Percentiles rank a stretch among this genome's conserved stretches.
Conservation (phyloP, 2,888 invertebrate genomes). For the Trissolcus japonicus region DNA sequence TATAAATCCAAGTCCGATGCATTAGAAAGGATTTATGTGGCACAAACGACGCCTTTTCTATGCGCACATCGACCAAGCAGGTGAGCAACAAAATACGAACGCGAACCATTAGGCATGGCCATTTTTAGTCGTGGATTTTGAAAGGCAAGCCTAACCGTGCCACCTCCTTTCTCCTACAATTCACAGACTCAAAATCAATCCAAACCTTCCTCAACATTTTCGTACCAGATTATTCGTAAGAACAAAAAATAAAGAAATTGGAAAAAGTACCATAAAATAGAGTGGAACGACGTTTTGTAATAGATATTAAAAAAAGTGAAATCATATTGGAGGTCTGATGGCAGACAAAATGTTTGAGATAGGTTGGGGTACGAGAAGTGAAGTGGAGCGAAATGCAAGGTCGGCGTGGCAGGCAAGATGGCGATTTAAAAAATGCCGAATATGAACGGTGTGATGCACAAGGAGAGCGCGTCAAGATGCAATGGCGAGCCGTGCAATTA, state of each 20-base stretch:
- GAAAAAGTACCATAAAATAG: too few species aligned
- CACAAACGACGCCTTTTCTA: conserved; percentile 57
- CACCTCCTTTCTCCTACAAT: background rate
- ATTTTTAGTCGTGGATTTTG: conserved; percentile 58
- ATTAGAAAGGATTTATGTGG: conserved; percentile 57
- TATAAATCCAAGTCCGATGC: conserved; percentile 50
- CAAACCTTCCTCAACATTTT: conserved; percentile 2
- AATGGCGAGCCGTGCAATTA: conserved; percentile 48
- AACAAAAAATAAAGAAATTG: too few species aligned
- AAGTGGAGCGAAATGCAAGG: conserved; percentile 24
- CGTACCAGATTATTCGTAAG: too few species aligned
- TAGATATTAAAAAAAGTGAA: background rate
- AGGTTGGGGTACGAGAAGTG: conserved; percentile 11
- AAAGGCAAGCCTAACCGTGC: conserved; percentile 46
- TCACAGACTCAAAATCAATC: background rate
- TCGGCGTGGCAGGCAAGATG: conserved; percentile 7
- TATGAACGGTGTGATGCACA: conserved; percentile 14
- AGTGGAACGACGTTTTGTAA: too few species aligned
- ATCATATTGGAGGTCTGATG: background rate
- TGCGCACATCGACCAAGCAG: conserved; percentile 42
- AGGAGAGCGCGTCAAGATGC: conserved; percentile 44
- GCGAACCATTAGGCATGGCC: conserved; percentile 60
- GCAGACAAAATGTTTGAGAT: conserved; percentile 5
- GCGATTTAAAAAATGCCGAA: conserved; percentile 27
- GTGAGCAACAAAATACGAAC: conserved; percentile 49